Base-by-base conservation (phyloP, 2,797 vertebrate species). In the Propithecus deckenii region DNA sequence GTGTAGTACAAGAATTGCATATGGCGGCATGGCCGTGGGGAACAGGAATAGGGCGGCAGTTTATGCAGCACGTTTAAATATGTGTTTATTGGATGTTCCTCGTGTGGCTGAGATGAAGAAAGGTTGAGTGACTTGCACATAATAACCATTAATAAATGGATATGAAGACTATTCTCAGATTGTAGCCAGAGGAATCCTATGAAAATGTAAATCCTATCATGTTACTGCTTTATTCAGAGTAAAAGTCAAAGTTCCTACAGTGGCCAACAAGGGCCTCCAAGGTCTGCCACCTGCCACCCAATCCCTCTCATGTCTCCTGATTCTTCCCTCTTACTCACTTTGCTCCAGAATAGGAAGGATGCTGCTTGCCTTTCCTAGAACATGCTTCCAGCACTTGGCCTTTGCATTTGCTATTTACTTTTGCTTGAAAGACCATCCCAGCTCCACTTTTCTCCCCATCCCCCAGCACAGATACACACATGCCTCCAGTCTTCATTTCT, bases 41-140 rank as follows among this genome's bases (percentile, higher is more conserved):
- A 72, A 13, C 9, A 0, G 59, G 63, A 30, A 25, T 9, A 9
- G 9, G 2, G 0, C 3, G 7, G 0, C 3, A 25, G 8, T 20
- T 35, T 65, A 17, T 48, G 17, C 7, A 23, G 38, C 32, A 3
- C 13, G 1, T 69, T 79, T 11, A n/a, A 32, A 38, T 61, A 4
- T 0, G 43, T 22, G 2, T 12, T 50, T 50, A 5, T 83, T 83
- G 25, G 28, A 13, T 46, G 23, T 55, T 95, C 72, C 18, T 38
- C 15, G 28, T 7, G 22, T 50, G 23, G 9, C 61, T 6, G 32
- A 69, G 35, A 79, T 59, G 32, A 48, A 79, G 38, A 55, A 23
- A 48, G 10, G 14, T 35, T 50, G 55, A 89, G 43, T 32, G 43
- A 79, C 46, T 25, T 43, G 17, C 6, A 30, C 22, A 41, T 78